Base-by-base conservation (phyloP, 2,797 vertebrate species). In the Pseudochaenichthys georgianus region DNA sequence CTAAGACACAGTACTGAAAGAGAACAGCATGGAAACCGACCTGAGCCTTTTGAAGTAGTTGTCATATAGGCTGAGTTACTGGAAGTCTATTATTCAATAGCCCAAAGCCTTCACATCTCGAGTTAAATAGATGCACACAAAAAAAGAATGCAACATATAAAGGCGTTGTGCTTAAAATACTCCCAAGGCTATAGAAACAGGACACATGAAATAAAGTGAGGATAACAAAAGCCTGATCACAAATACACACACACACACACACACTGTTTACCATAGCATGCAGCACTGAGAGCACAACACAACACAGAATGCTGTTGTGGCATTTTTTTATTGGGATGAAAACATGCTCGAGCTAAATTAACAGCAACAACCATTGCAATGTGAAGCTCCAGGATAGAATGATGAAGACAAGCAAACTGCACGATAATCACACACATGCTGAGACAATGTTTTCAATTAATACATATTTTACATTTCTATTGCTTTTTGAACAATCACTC, bases 271-370 rank as follows among this genome's bases (percentile, higher is more conserved):
- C 31, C 21, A 34, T 50, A 63, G 58, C 71, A 73, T 70, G 83
- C 81, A 67, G 54, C 68, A 34, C 73, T 70, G 38, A 80, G 34
- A 74, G 65, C 64, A 66, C 31, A 75, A 82, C 71, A 73, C 69
- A 66, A 81, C 59, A 48, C 55, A 16, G 23, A 66, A 62, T 58
- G 59, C 51, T 48, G 48, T 68, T 42, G 46, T 66, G 81, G 76
- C 48, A 23, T 71, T 93, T 92, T 92, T 89, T 92, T 89, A 92
- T 92, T 91, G 62, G 61, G 55, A 77, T 87, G 57, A 72, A 67
- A 84, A 89, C 82, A 78, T 75, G 82, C 84, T 71, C 1, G 7
- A 84, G 75, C 78, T 75, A 79, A 84, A 74, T 59, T 0, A 85
- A 87, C 69, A 11, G 50, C 51, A 55, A 41, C 70, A 8, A 67